Percentiles rank a stretch among this genome's conserved stretches.
These are phyloP conservation scores for Numenius phaeopus DNA, from an alignment of 2,797 vertebrate species.

Conservation along the genomic window DNA sequence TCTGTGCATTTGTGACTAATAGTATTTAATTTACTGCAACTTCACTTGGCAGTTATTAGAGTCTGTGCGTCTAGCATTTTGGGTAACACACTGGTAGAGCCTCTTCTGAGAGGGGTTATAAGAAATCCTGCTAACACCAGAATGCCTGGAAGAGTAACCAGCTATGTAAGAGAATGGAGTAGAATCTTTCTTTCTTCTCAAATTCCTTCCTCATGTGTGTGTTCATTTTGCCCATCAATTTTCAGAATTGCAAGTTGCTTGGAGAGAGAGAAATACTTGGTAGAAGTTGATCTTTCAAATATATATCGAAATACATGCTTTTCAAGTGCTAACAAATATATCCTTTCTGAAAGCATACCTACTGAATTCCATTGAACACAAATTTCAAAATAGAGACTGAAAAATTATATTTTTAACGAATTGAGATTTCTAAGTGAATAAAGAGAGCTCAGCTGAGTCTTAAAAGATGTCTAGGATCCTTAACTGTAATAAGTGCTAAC, in stretches of 20 bases:
- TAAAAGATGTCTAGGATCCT: not conserved
- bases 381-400: not conserved
- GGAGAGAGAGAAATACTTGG: not conserved
- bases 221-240: not conserved
- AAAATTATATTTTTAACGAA: not conserved
- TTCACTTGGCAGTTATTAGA: not conserved
- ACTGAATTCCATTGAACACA: not conserved
- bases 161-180: not conserved
- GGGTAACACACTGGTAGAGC: not conserved
- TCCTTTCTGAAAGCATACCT: not conserved
- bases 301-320: not conserved
- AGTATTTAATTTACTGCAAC: not conserved
- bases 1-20: not conserved
- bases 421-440: not conserved
- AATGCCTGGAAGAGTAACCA: not conserved
- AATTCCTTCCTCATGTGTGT: not conserved
- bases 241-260: not conserved
- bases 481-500: not conserved
- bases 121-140: not conserved
- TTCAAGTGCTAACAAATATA: not conserved
- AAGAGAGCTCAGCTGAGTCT: not conserved
- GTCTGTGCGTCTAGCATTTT: not conserved
- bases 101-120: not conserved
- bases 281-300: not conserved
- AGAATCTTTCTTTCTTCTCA: not conserved